These are phyloP conservation scores for Enteromius treurensis DNA, from an alignment of 2,797 vertebrate species.

Conservation along the genomic window DNA sequence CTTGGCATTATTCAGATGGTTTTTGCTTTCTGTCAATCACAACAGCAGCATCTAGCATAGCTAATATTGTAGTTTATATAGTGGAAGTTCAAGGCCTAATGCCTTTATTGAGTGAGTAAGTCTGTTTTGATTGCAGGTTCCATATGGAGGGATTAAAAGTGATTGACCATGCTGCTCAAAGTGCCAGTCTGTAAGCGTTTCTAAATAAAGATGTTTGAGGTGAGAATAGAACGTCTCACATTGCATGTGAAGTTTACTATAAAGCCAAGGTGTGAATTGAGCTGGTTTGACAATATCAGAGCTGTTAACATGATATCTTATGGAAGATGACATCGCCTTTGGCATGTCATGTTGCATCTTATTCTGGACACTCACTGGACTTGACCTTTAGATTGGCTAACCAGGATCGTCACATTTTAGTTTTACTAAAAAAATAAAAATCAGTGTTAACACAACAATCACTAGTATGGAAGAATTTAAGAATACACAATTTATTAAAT, in stretches of 20 bases:
- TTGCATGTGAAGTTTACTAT: slow-evolving; percentile 6
- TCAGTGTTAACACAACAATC: not conserved
- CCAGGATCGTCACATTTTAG: not conserved
- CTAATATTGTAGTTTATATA: not conserved
- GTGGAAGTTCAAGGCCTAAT: not conserved
- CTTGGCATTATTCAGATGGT: not conserved
- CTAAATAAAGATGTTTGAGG: slow-evolving; percentile 17
- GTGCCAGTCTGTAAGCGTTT: not conserved
- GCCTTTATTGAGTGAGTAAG: slow-evolving; percentile 5
- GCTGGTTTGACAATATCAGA: slow-evolving; percentile 3
- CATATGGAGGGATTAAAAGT: slow-evolving; percentile 42
- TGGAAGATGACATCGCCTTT: slow-evolving; percentile 11
- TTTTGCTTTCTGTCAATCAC: slow-evolving; percentile 12
- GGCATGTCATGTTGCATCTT: not conserved
- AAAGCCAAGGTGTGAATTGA: slow-evolving; percentile 2
- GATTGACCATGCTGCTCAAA: slow-evolving; percentile 11
- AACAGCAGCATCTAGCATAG: not conserved
- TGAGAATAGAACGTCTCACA: not conserved
- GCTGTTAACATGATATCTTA: not conserved
- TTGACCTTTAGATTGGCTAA: not conserved
- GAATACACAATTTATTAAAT: not conserved
- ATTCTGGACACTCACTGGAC: not conserved
- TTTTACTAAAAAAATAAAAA: not conserved
- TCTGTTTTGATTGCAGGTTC: slow-evolving; percentile 19
- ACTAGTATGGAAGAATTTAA: not conserved